Base-by-base conservation (phyloP, 2,888 invertebrate species). In the Sclerodermus sp. region DNA sequence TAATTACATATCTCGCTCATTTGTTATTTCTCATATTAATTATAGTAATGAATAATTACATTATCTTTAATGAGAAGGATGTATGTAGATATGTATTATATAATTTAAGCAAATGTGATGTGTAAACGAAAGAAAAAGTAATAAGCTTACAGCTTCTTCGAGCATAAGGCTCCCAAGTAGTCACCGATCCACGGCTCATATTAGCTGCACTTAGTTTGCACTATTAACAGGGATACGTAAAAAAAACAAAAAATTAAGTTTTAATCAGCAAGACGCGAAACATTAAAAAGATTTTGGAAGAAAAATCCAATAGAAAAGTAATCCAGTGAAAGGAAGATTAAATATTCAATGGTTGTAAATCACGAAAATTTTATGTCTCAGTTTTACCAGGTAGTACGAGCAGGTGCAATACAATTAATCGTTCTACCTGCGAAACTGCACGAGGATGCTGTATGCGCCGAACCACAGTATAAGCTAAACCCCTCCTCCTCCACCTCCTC, bases 371-470 rank as follows among this genome's bases (percentile, higher is more conserved):
- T 23, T 8, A 23, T 8, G 8, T 23, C 23, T 23, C 3, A 5
- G 23, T 8, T 8, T 8, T 3, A 5, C 23, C 23, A 23, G 23
- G 23, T 23, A 8, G 23, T 23, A 51, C 51, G 40, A 57, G 45
- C 73, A 74, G 71, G 73, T 73, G 60, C 62, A 66, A 63, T 63
- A 64, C 71, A 74, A 74, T 74, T 74, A 74, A 61, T 52, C 47
- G 56, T 62, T 70, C 69, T 59, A 72, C 64, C 66, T 64, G 64
- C 57, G 57, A 45, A 56, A 50, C 53, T 44, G 52, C 54, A 51
- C 47, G 53, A 50, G 60, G 58, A 65, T 64, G 58, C 61, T 57
- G 61, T 51, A 52, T 52, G 53, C 40, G 8, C 58, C 51, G 43
- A 41, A 42, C 18, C 44, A 43, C 47, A 43, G 45, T 34, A 12